Evolutionary conservation across 2,113 vertebrate genomes (phyloP), one percentile per base, ranked within the genome.

Genomic region (Lichenostomus cassidix): DNA sequence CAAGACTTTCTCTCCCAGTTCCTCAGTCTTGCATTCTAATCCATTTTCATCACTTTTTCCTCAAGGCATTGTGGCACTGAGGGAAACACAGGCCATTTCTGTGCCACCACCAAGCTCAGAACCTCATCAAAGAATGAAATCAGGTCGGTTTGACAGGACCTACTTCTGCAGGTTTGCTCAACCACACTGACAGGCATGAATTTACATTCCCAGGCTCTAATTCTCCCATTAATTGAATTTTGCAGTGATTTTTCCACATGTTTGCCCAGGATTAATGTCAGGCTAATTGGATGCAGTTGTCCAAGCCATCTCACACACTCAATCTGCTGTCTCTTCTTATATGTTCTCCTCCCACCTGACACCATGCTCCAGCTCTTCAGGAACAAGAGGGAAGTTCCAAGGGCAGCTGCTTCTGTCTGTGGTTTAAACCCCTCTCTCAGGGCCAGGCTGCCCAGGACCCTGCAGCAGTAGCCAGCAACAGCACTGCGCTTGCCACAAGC

Each of bases 211-310:
- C 58, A 44, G 81, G 49, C 78, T 95, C 87, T 82, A 94, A 89
- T 89, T 92, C 65, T 87, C 58, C 65, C 64, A 87, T 91, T 96
- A 96, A 96, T 95, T 91, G 84, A 77, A 92, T 47, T 56, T 74
- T 41, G 78, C 87, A 49, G 81, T 75, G 50, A 56, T 91, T 94
- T 94, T 91, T 82, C 90, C 81, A 91, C 92, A 47, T 52, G 1
- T 95, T 96, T 95, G 92, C 84, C 69, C 81, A 76, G 84, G 81
- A 95, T 91, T 91, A 89, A 92, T 63, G 95, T 94, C 95, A 92
- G 65, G 74, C 78, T 95, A 94, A 96, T 94, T 91, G 96, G 90
- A 82, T n/a, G 1, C 15, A 75, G 87, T 44, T 94, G 74, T 79
- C 84, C 76, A 4, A 95, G 58, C 73, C 91, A 73, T 49, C 59